Base-by-base conservation (phyloP, 2,888 invertebrate genomes). In the Clepsis dumicolana region DNA sequence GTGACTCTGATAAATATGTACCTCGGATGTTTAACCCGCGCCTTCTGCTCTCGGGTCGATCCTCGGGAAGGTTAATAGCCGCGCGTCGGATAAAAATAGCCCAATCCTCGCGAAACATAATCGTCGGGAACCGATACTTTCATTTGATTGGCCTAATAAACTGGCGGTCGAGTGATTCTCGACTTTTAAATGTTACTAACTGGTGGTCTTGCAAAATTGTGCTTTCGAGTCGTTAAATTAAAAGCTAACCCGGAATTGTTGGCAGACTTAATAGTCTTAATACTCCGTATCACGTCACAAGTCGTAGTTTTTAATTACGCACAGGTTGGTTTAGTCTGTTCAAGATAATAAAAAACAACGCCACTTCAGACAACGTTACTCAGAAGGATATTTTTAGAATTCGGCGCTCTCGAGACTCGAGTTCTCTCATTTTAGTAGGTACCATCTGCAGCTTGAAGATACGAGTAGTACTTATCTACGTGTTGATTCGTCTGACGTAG, bases 51-150 rank as follows among this genome's bases (percentile, higher is more conserved):
- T 24, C 52, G 16, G 52, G 25, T 41, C 16, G 59, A 56, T 35
- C 65, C 29, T 38, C 62, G n/a, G 62, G 62, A 62, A 67, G 66
- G 66, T 67, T 62, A 67, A 67, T 56, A 56, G 62, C 66, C 66
- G 66, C 16, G 25, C 29, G 60, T 24, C 53, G 35, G 62, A 24
- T 62, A 66, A 62, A 67, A 56, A 67, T 67, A 67, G 50, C 62
- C 56, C 66, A 56, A 67, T 67, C 61, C 54, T 16, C 48, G 66
- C 35, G 18, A 50, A 41, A 54, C 60, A 32, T 54, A 38, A 12
- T 29, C 63, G 53, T 52, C n/a, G 24, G 29, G 27, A 65, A 62
- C 62, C 66, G 25, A 54, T 54, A 52, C 48, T 66, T 48, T 35
- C 50, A 5, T 24, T 32, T 54, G 60, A 61, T 56, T 62, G 21